A percentile compares a stretch with the other conserved stretches of the same genome.
These are phyloP conservation scores for Sebastes elongatus DNA, from an alignment of 2,797 vertebrate species.

Conservation along the genomic window DNA sequence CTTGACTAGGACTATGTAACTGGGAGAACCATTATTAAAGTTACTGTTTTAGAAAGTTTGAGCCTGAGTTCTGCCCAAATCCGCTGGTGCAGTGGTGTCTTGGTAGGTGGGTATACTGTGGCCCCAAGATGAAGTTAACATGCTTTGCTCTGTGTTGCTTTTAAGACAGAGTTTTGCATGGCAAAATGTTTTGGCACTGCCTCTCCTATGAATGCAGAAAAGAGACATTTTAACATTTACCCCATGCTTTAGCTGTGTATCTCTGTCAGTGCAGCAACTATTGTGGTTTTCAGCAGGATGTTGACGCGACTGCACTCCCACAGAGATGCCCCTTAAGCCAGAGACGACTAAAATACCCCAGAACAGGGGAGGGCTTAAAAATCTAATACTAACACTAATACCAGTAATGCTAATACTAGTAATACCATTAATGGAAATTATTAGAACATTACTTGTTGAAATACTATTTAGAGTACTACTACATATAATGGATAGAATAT, in stretches of 20 bases:
- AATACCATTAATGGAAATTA: not conserved
- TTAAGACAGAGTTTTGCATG: not conserved
- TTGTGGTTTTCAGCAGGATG: not conserved
- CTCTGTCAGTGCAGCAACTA: not conserved
- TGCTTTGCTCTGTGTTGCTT: too few species aligned
- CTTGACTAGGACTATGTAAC: too few species aligned
- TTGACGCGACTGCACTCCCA: not conserved
- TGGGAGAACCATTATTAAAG: too few species aligned
- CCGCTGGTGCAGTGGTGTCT: too few species aligned
- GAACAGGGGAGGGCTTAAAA: not conserved
- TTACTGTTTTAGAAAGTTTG: too few species aligned
- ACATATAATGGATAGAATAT: not conserved
- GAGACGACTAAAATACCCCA: not conserved
- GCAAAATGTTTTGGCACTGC: not conserved
- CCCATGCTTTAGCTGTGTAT: not conserved
- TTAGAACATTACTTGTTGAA: not conserved
- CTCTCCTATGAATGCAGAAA: not conserved
- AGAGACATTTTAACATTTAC: not conserved
- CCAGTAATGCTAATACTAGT: too few species aligned
- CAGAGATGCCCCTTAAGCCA: not conserved
- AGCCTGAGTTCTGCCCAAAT: too few species aligned
- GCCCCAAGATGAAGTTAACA: too few species aligned
- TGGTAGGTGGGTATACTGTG: too few species aligned
- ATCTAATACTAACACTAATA: not conserved
- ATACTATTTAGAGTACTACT: not conserved